Base-by-base conservation (phyloP, 1,140 invertebrate genomes). In the Macrosteles quadrilineatus region DNA sequence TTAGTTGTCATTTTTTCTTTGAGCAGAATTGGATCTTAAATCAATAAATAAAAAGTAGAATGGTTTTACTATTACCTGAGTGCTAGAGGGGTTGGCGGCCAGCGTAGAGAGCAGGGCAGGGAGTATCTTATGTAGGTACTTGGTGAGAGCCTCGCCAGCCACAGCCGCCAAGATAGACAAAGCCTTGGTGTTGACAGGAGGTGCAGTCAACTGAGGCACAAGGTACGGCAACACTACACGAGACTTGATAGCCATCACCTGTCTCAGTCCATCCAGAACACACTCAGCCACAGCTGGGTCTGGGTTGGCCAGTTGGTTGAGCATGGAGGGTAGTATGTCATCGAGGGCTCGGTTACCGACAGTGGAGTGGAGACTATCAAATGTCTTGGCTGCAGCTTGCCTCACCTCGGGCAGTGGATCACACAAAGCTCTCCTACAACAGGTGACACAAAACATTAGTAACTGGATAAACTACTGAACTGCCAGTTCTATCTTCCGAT, bases 161-260 rank as follows among this genome's bases (percentile, higher is more conserved):
- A 97, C 96, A 25, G 94, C 93, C 2, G 95, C 94, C 59, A 98
- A 82, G 75, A 96, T 92, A 2, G 95, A 95, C 19, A 98, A 81
- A 2, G 96, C 96, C 83, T 95, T 93, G 1, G 95, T 97, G 81
- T 98, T 98, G 6, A 95, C 91, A 57, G 90, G 90, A 19, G 90
- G 87, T 25, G 89, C 87, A 1, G 93, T 98, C 72, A 98, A 83
- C 82, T 98, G 96, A 17, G 97, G 97, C 55, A 99, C 91, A 53
- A 99, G 83, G 81, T 98, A 98, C 1, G 97, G 97, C 69, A 99
- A 81, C 30, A 99, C 95, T 0, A 96, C 96, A 73, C 94, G 85
- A 9, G 95, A 96, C 83, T 98, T 98, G 43, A 98, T 95, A 14
- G 93, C 90, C 94, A 99, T 98, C 3, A 98, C 93, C 87, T 98